Base-by-base conservation (phyloP, 2,113 vertebrate genomes). In the Equus quagga region DNA sequence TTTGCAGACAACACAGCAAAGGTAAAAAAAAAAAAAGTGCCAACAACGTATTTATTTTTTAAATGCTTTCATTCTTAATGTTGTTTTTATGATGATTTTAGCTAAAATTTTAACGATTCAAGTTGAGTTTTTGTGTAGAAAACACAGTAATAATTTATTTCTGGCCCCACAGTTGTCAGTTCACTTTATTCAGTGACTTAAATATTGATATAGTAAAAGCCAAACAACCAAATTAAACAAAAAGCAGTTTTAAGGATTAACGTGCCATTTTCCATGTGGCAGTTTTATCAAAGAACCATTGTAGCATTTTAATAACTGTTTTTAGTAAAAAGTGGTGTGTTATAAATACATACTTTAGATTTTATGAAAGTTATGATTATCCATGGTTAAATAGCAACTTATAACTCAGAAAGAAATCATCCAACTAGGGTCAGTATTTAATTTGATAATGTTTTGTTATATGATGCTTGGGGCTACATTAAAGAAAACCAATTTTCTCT, bases 11-110 rank as follows among this genome's bases (percentile, higher is more conserved):
- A 90, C 73, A 76, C 80, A 69, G 76, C 93, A 83, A 97, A 98
- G 98, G 98, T 98, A 98, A 98, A 65, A 96, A 91, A 58, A 91
- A 58, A 70, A 64, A 96, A 85, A 76, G 41, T 91, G 54, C 49
- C 90, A 93, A 78, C 4, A 41, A 36, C 36, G 21, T 51, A 15
- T 78, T 31, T 54, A 3, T n/a, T 76, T 67, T 94, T 95, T 14
- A 67, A 46, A 54, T 91, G 44, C 21, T 88, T 91, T 91, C 24
- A 44, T 56, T 85, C n/a, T 90, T 33, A 72, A 41, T 41, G 88
- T 36, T 92, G 56, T 69, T 69, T 58, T 62, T 67, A 36, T 93
- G 64, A 88, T 69, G 44, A 56, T 80, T 90, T 93, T 41, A 15
- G 62, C 88, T 89, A 36, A 96, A 94, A 84, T 96, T 95, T 75